Evolutionary conservation across 2,113 vertebrate species (phyloP).

Genomic region (Aptenodytes patagonicus): DNA sequence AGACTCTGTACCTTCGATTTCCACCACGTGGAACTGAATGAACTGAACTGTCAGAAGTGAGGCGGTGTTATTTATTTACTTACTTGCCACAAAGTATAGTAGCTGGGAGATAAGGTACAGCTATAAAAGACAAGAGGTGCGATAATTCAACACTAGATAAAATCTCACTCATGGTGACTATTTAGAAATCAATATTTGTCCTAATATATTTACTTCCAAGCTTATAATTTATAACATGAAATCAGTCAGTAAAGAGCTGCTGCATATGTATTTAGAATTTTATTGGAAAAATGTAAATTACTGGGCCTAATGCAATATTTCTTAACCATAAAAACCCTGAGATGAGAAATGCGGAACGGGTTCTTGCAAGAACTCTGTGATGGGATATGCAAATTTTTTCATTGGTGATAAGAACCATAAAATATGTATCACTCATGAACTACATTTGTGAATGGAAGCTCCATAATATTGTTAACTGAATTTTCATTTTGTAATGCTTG

Average conservation of each 20-base stretch:
- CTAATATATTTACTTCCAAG: not conserved
- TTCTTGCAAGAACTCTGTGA: not conserved
- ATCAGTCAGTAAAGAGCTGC: not conserved
- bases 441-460: not conserved
- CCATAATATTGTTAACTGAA: not conserved
- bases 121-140: not conserved
- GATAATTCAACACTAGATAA: constrained; percentile 19
- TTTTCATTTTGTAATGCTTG: constrained; percentile 18
- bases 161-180: not conserved
- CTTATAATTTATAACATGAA: not conserved
- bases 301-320: constrained; percentile 7
- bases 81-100: not conserved
- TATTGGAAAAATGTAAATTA: constrained; percentile 48
- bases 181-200: constrained; percentile 32
- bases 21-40: not conserved
- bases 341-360: constrained; percentile 23
- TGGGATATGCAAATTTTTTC: constrained; percentile 37
- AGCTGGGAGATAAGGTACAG: not conserved
- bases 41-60: constrained; percentile 11
- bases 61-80: not conserved
- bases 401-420: constrained; percentile 22
- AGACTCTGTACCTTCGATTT: not conserved
- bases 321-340: not conserved
- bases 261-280: constrained; percentile 29
- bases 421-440: not conserved